Evolutionary conservation across 1,140 invertebrate species (phyloP).

Genomic region (Drosophila melanogaster): Release_6_plus_ISO1_MT NT_033777.3:26760001-26760500

Average conservation of each 20-base stretch:
- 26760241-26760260: conserved; percentile 56
- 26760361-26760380: conserved; percentile 61
- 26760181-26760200: conserved; percentile 43
- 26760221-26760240: conserved; percentile 48
- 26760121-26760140: conserved; percentile 25
- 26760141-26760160: conserved; percentile 21
- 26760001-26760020: conserved; percentile 33
- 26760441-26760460: conserved; percentile 50
- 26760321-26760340: conserved; percentile 37
- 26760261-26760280: conserved; percentile 44
- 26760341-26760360: conserved; percentile 25
- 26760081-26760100: background rate
- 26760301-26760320: conserved; percentile 25
- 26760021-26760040: background rate
- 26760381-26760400: conserved; percentile 49
- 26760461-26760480: conserved; percentile 76
- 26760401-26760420: background rate
- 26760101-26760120: conserved; percentile 31
- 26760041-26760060: background rate
- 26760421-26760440: background rate
- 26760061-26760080: background rate
- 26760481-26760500: conserved; percentile 30
- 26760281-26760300: conserved; percentile 13
- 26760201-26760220: conserved; percentile 61
- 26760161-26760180: conserved; percentile 44